phyloP scores from a whole-genome alignment of 2,888 invertebrate genomes.

The Archips xylosteana region DNA sequence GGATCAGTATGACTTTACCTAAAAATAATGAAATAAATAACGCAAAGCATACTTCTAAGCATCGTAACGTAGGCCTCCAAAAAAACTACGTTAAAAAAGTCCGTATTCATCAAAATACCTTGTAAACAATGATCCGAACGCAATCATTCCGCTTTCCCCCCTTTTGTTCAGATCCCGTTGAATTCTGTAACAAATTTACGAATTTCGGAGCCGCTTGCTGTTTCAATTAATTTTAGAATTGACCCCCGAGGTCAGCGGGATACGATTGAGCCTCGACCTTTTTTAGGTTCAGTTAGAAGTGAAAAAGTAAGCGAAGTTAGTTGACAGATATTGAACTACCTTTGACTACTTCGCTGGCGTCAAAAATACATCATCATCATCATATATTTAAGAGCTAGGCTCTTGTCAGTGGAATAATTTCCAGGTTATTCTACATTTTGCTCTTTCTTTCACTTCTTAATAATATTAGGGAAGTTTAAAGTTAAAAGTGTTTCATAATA shows the following conservation, averaged over 20 bases:
- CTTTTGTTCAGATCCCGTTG: constrained; percentile 9
- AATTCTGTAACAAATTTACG: constrained; percentile 26
- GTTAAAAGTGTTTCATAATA: too few species aligned
- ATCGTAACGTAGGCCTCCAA: not conserved
- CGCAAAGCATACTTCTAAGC: too few species aligned
- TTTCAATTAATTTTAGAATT: constrained; percentile 38
- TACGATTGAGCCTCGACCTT: constrained; percentile 11
- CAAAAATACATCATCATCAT: too few species aligned
- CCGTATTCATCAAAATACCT: constrained; percentile 21
- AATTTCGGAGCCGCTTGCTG: constrained; percentile 20
- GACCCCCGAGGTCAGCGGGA: constrained; percentile 31
- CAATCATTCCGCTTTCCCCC: constrained; percentile 2
- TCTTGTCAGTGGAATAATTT: too few species aligned
- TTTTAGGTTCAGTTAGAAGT: not conserved
- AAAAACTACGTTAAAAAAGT: constrained; percentile 1
- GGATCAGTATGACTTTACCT: too few species aligned
- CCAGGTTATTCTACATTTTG: too few species aligned
- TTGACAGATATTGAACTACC: too few species aligned
- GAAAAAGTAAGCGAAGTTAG: not conserved
- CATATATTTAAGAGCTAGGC: too few species aligned
- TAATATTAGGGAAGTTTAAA: too few species aligned
- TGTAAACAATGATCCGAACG: constrained; percentile 21
- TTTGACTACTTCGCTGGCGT: too few species aligned
- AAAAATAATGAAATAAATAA: too few species aligned
- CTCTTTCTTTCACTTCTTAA: too few species aligned